Percentiles rank a stretch among this genome's conserved stretches.
phyloP scores from a whole-genome alignment of 2,113 vertebrate species.

The Cercopithecus mona region DNA sequence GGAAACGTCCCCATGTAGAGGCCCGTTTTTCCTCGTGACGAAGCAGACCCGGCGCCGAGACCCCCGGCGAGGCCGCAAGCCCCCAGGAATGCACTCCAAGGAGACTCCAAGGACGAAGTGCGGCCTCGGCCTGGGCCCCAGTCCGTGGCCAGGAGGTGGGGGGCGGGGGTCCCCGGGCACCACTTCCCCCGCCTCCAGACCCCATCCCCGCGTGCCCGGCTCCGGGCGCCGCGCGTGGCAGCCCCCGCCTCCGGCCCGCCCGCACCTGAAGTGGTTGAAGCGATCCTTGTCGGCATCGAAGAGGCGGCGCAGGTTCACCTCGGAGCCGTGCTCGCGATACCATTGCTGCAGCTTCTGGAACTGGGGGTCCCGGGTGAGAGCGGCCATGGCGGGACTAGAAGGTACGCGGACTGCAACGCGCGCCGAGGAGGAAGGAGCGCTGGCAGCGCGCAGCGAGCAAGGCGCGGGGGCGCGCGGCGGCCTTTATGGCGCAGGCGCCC shows the following conservation, averaged over 20 bases:
- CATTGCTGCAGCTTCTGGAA: slow-evolving; percentile 92
- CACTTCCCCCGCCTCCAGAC: neutral
- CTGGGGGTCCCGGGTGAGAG: slow-evolving; percentile 88
- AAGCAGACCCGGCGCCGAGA: neutral
- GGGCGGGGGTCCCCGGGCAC: neutral
- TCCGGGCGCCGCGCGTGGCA: neutral
- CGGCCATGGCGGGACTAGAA: slow-evolving; percentile 81
- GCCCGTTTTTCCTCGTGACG: neutral
- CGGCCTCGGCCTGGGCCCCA: neutral
- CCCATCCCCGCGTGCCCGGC: neutral
- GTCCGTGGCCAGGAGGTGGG: neutral
- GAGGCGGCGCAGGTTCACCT: slow-evolving; percentile 91
- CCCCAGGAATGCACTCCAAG: slow-evolving; percentile 57
- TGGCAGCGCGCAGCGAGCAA: neutral
- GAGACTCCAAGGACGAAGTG: slow-evolving; percentile 71
- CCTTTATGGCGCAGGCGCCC: slow-evolving; percentile 66
- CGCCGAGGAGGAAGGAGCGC: rapidly evolving
- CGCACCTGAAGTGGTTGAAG: slow-evolving; percentile 92
- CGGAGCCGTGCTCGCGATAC: slow-evolving; percentile 86
- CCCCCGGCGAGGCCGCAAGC: neutral
- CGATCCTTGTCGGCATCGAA: slow-evolving; percentile 91
- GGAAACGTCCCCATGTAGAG: neutral
- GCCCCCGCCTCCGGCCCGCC: neutral
- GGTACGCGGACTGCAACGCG: rapidly evolving
- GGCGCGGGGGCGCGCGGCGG: rapidly evolving